Conservation (phyloP, 53 echinoderm and acorn worm genomes). For the Henricia sp. region DNA sequence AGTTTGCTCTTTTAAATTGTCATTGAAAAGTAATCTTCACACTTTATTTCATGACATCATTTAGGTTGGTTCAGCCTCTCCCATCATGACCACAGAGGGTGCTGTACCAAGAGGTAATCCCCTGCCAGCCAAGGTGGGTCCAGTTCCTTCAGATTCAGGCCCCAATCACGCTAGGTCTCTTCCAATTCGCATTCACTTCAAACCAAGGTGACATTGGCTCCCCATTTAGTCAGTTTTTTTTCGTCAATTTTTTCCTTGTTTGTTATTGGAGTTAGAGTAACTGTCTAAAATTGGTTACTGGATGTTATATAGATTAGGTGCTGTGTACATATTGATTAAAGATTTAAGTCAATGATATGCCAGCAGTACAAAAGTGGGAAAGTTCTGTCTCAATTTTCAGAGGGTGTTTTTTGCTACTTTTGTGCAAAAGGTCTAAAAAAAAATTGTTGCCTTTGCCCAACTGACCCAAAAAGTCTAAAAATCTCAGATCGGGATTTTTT, state of each 20-base stretch:
- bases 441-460: too few relatives aligned
- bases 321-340: too few relatives aligned
- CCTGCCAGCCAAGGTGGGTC: constrained; percentile 10
- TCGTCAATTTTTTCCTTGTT: background rate
- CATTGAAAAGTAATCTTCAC: background rate
- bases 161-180: constrained; percentile 66
- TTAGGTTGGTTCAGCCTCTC: constrained; percentile 22
- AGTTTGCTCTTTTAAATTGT: too few relatives aligned
- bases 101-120: constrained; percentile 22
- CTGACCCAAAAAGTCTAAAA: too few relatives aligned
- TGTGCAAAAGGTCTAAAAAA: too few relatives aligned
- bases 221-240: constrained; percentile 30
- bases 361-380: too few relatives aligned
- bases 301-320: too few relatives aligned
- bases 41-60: background rate
- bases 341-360: too few relatives aligned
- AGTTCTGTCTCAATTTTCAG: too few relatives aligned
- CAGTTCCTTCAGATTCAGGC: constrained; percentile 9
- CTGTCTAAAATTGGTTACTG: background rate
- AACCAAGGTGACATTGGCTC: constrained; percentile 73
- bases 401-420: too few relatives aligned
- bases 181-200: constrained; percentile 62
- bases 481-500: too few relatives aligned
- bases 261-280: constrained; percentile 14
- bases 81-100: constrained; percentile 24